Evolutionary conservation across 1,140 invertebrate genomes (phyloP), one percentile per base, ranked within the genome.

Genomic region (Magallana ariakensis): DNA sequence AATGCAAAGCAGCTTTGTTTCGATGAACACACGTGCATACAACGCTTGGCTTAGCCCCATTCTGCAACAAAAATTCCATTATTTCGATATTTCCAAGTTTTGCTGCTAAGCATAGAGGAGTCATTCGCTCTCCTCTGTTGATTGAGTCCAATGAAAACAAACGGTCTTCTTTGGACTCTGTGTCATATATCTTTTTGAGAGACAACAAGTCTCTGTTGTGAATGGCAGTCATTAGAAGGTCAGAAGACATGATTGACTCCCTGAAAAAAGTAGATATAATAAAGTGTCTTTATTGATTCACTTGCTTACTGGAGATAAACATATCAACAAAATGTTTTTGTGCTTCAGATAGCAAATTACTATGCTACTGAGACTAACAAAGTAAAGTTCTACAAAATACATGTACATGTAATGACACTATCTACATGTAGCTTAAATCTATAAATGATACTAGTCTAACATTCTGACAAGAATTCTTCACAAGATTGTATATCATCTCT

Each of bases 1-100:
- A 84, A 60, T 84, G 82, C 26, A 84, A 56, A 60, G 82, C 53
- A 16, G 82, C 82, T 84, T 84, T 84, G 82, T 84, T 60, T 60
- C 82, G 57, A 26, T 84, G 16, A 15, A 57, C 55, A 56, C 15
- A 33, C 8, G 82, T 84, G 15, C 53, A 56, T 60, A n/a, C 26
- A 58, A 60, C 56, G 46, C 58, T 60, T 58, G 82, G 5, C 13
- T 60, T 84, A 10, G 82, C 82, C 1, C 56, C 54, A 60, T 26
- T 15, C 15, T 84, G 55, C 26, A 84, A 26, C 6, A 84, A 22
- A 58, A 62, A 33, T n/a, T 60, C 57, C 55, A 84, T 55, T 11
- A 60, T 57, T 15, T 60, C 82, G 19, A n/a, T 15, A 60, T 84
- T 33, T 33, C 55, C 55, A 22, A 26, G 55, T 16, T 57, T 58